phyloP scores from a whole-genome alignment of 2,888 invertebrate species.

The Euclidia mi region DNA sequence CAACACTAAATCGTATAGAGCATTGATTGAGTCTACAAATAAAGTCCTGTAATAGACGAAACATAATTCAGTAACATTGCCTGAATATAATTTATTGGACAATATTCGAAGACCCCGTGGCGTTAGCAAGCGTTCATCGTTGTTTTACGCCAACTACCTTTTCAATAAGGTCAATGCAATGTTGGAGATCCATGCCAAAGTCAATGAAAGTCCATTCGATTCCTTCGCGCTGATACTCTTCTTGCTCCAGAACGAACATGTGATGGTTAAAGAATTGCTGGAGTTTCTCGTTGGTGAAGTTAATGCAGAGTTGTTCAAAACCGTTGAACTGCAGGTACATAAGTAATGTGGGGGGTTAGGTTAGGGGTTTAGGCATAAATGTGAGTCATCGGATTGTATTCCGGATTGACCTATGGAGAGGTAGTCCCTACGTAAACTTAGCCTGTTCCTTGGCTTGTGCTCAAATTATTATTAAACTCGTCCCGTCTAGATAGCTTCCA shows the following conservation, averaged over 20 bases:
- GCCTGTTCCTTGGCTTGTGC: constrained; percentile 57
- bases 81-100: constrained; percentile 48
- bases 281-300: constrained; percentile 99
- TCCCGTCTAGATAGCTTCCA: constrained; percentile 63
- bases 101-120: constrained; percentile 77
- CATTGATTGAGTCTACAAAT: constrained; percentile 73
- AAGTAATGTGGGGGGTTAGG: constrained; percentile 78
- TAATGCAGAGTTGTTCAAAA: constrained; percentile 99
- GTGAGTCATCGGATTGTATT: constrained; percentile 81
- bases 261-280: constrained; percentile 99
- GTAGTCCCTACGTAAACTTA: constrained; percentile 34
- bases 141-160: constrained; percentile 93
- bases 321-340: constrained; percentile 95
- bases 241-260: constrained; percentile 99
- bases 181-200: constrained; percentile 98
- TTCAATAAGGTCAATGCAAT: constrained; percentile 98
- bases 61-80: neutral
- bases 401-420: constrained; percentile 72
- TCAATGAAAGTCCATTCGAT: constrained; percentile 99
- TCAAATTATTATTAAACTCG: constrained; percentile 41
- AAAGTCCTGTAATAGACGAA: constrained; percentile 66
- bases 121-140: constrained; percentile 87
- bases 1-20: constrained; percentile 67
- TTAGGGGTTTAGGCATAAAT: constrained; percentile 61
- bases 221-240: constrained; percentile 98